These are phyloP conservation scores for Nannospalax galili DNA, from an alignment of 2,113 vertebrate genomes.

Conservation along the genomic window DNA sequence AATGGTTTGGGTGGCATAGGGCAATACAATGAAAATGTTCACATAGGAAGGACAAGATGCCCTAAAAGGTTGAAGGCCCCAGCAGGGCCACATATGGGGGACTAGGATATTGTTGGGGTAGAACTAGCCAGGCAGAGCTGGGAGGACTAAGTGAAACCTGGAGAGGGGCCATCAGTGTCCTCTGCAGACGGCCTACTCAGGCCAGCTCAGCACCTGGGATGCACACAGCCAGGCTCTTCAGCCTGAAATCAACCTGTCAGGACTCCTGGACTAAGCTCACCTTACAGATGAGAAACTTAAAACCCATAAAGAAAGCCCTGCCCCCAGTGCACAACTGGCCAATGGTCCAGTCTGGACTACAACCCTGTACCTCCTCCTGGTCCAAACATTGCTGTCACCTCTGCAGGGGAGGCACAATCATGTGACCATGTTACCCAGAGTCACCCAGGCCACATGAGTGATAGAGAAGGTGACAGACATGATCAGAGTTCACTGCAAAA, in stretches of 20 bases:
- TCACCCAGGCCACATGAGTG: not conserved
- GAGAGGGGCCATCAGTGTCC: rapidly evolving
- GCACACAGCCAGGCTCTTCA: not conserved
- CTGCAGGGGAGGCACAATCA: not conserved
- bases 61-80: not conserved
- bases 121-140: not conserved
- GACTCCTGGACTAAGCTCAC: not conserved
- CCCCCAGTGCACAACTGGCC: not conserved
- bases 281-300: not conserved
- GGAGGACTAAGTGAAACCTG: not conserved
- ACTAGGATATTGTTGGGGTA: not conserved
- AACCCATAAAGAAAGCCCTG: not conserved
- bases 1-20: not conserved
- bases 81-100: not conserved
- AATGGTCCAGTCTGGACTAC: not conserved
- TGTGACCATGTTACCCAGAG: not conserved
- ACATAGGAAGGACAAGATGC: not conserved
- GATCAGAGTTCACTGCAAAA: not conserved
- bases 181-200: not conserved
- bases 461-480: not conserved
- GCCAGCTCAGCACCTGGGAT: rapidly evolving
- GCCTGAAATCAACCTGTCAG: not conserved
- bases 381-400: not conserved
- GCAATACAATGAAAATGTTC: not conserved
- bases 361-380: not conserved